Evolutionary conservation across 2,888 invertebrate genomes (phyloP).

Genomic region (Macropis europaea): DNA sequence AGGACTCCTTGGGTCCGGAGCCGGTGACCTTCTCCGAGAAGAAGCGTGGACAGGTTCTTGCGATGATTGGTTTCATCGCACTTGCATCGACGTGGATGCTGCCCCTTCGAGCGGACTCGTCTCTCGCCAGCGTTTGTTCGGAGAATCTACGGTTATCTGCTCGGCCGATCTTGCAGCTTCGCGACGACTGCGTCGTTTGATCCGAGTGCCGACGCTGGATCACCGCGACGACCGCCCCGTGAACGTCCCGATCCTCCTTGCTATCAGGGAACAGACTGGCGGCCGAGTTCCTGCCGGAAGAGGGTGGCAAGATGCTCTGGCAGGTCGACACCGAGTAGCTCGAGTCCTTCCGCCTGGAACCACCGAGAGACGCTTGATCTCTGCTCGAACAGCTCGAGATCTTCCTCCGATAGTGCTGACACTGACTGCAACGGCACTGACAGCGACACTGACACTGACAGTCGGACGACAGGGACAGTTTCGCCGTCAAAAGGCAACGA

Average conservation of each 20-base stretch:
- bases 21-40: slow-evolving; percentile 14
- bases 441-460: slow-evolving; percentile 48
- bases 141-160: slow-evolving; percentile 57
- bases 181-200: slow-evolving; percentile 57
- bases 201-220: slow-evolving; percentile 65
- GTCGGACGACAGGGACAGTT: slow-evolving; percentile 33
- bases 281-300: slow-evolving; percentile 65
- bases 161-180: slow-evolving; percentile 51
- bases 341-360: slow-evolving; percentile 65
- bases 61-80: slow-evolving; percentile 41
- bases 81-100: slow-evolving; percentile 7
- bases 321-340: slow-evolving; percentile 71
- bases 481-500: slow-evolving; percentile 49
- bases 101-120: slow-evolving; percentile 32
- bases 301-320: slow-evolving; percentile 68
- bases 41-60: slow-evolving; percentile 28
- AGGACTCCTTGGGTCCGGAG: slow-evolving; percentile 6
- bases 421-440: slow-evolving; percentile 56
- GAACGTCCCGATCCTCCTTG: slow-evolving; percentile 30
- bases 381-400: slow-evolving; percentile 47
- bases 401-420: slow-evolving; percentile 55
- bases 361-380: slow-evolving; percentile 37
- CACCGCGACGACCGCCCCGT: slow-evolving; percentile 27
- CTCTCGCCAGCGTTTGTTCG: slow-evolving; percentile 57
- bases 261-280: slow-evolving; percentile 51